These are phyloP conservation scores for Mythimna ferrago DNA, from an alignment of 2,888 invertebrate genomes.

Conservation along the genomic window DNA sequence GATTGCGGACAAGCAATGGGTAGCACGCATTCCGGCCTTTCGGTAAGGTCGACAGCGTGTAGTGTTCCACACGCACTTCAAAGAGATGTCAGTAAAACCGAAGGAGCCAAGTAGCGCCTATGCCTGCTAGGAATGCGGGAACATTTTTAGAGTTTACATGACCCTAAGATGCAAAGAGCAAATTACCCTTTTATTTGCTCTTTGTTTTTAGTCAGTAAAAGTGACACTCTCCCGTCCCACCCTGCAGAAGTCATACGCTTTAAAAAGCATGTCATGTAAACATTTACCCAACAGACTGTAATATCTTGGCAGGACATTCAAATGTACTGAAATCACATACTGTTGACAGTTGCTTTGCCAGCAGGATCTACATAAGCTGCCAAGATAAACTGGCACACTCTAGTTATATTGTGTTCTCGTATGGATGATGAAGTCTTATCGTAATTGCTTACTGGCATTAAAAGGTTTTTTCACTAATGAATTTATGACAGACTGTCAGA, in stretches of 20 bases:
- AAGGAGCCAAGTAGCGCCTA: too few species aligned
- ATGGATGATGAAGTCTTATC: constrained; percentile 4
- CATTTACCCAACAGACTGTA: neutral
- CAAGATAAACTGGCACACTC: constrained; percentile 44
- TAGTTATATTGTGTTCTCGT: constrained; percentile 11
- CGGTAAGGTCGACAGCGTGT: too few species aligned
- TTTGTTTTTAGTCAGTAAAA: too few species aligned
- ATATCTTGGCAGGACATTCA: constrained; percentile 43
- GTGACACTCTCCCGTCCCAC: too few species aligned
- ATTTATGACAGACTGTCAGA: neutral
- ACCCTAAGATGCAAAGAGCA: too few species aligned
- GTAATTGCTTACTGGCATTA: neutral
- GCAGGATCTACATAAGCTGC: constrained; percentile 28
- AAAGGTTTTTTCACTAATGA: neutral
- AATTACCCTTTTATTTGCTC: too few species aligned
- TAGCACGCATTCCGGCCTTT: too few species aligned
- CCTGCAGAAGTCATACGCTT: neutral
- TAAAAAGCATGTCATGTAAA: neutral
- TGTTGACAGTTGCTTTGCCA: constrained; percentile 43
- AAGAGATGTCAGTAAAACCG: too few species aligned
- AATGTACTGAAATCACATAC: constrained; percentile 28
- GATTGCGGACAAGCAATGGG: too few species aligned
- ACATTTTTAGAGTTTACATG: too few species aligned
- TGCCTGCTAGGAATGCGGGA: too few species aligned
- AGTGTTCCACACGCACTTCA: too few species aligned